Conservation (phyloP, 2,797 vertebrate species). For the Spinibarbus caldwelli region DNA sequence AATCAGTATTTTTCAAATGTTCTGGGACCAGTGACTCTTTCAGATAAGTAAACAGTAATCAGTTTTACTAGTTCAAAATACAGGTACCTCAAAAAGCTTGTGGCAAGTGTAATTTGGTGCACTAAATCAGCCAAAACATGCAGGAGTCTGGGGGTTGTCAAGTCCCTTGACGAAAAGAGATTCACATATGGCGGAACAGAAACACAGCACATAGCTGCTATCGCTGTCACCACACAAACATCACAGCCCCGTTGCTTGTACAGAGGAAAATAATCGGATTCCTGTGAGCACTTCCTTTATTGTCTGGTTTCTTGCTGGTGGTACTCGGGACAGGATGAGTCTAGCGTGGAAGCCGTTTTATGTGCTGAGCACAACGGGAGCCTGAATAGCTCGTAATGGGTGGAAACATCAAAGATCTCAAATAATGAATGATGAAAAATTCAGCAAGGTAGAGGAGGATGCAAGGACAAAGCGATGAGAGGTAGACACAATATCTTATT, state of each 20-base stretch:
- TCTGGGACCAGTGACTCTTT: not conserved
- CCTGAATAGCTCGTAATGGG: conserved; percentile 56
- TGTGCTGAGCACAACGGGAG: conserved; percentile 44
- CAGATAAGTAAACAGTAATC: not conserved
- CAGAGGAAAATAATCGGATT: conserved; percentile 49
- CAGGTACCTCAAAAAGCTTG: not conserved
- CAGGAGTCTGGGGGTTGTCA: conserved; percentile 19
- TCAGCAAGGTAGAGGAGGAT: conserved; percentile 59
- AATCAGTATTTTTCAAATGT: not conserved
- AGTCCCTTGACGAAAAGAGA: conserved; percentile 23
- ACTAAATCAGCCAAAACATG: not conserved
- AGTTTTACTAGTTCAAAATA: not conserved
- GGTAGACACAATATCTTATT: conserved; percentile 56
- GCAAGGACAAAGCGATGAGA: conserved; percentile 62
- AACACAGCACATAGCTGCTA: conserved; percentile 40
- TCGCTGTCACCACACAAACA: conserved; percentile 41
- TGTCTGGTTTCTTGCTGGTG: conserved; percentile 38
- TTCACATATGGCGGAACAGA: conserved; percentile 24
- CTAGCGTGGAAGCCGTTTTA: conserved; percentile 46
- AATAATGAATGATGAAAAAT: conserved; percentile 65
- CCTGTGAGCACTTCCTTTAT: conserved; percentile 45
- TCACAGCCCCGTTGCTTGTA: conserved; percentile 35
- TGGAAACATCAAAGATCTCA: conserved; percentile 61
- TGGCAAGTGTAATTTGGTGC: not conserved
- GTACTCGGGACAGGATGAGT: conserved; percentile 23